Evolutionary conservation across 2,113 vertebrate genomes (phyloP), one percentile per base, ranked within the genome.

Genomic region (Otis tarda): DNA sequence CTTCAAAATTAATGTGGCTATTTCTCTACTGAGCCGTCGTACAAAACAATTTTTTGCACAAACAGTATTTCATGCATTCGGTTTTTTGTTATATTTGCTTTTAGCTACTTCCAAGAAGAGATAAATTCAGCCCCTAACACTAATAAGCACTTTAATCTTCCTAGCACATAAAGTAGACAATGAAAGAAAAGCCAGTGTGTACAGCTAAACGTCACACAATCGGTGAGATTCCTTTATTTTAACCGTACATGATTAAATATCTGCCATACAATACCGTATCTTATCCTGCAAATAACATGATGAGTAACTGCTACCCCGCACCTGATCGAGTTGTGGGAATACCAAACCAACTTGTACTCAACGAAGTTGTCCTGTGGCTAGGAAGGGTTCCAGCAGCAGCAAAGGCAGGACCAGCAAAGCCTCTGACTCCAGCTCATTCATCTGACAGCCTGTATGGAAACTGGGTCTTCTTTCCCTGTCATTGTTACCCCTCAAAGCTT

Each of bases 71-170:
- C 17, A 78, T 0, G 0, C 33, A 25, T 52, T 57, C 22, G 20
- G 24, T 25, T 95, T 95, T 92, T 61, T 61, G 56, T 69, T 79
- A 56, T 49, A 95, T 85, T 93, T 56, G 11, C 49, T 64, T 87
- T 68, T 57, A 68, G 59, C 45, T 87, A 30, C 59, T 88, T 87
- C 45, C 55, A 57, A 50, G 52, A 87, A 60, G 49, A 85, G 28
- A 50, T 12, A 61, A 91, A 88, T 83, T 89, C 63, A 85, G 53
- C 2, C 13, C 28, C 45, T 23, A 73, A 71, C 12, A 39, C 14
- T 27, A 83, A 83, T 19, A 78, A 73, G 41, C 30, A 39, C 53
- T 65, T 69, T 41, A 5, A 85, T 16, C 49, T 39, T 57, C 25
- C 41, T 23, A 43, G 35, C 30, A 67, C 1, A 3, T 39, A 63